These are phyloP conservation scores for Lithodes maja DNA, from an alignment of 2,888 invertebrate species.

Conservation along the genomic window DNA sequence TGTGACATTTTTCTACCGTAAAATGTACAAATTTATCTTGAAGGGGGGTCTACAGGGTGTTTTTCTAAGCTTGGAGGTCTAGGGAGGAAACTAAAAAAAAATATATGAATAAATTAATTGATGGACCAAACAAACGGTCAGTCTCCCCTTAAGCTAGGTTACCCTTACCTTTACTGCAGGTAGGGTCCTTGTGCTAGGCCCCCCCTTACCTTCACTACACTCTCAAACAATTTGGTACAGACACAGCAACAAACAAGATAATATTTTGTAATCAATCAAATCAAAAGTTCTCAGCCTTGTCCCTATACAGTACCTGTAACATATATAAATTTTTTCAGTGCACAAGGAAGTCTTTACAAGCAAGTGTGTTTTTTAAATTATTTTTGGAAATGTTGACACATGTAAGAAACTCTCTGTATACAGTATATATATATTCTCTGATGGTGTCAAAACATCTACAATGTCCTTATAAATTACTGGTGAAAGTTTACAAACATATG, in stretches of 20 bases:
- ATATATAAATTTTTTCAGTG: slow-evolving; percentile 29
- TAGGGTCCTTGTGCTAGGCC: too few species aligned
- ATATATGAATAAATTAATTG: too few species aligned
- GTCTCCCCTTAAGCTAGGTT: too few species aligned
- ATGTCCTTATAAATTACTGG: slow-evolving; percentile 36
- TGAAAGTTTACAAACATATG: slow-evolving; percentile 54
- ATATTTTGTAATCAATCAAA: slow-evolving; percentile 52
- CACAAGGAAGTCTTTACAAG: slow-evolving; percentile 52
- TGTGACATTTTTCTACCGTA: too few species aligned
- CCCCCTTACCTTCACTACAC: slow-evolving; percentile 1
- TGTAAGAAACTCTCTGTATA: slow-evolving; percentile 50
- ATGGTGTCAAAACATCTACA: slow-evolving; percentile 34
- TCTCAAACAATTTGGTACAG: slow-evolving; percentile 31
- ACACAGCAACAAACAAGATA: slow-evolving; percentile 41
- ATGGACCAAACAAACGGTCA: too few species aligned
- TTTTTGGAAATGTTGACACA: slow-evolving; percentile 38
- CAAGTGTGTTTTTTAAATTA: slow-evolving; percentile 4
- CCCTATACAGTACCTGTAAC: neutral
- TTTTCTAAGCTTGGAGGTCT: too few species aligned
- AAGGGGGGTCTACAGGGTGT: too few species aligned
- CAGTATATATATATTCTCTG: slow-evolving; percentile 27
- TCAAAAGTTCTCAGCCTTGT: slow-evolving; percentile 44
- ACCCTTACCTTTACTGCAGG: too few species aligned
- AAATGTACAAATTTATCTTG: too few species aligned
- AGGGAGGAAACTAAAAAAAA: too few species aligned